Conservation (phyloP, 2,113 vertebrate species). For the human region GRCh38 chr17:48233001-48233500, state of each 20-base stretch:
- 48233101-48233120: background rate
- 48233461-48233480: background rate
- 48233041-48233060: background rate
- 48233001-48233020: constrained; percentile 54
- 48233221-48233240: background rate
- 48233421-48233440: background rate
- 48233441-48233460: background rate
- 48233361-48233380: background rate
- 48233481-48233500: background rate
- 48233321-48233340: background rate
- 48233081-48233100: background rate
- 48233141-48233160: background rate
- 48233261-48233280: background rate
- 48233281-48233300: background rate
- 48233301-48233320: background rate
- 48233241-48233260: background rate
- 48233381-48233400: background rate
- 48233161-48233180: background rate
- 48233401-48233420: background rate
- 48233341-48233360: background rate
- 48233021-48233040: background rate
- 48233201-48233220: background rate
- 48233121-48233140: background rate
- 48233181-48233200: background rate
- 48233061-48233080: background rate